phyloP scores from a whole-genome alignment of 1,140 invertebrate species.

The Pissodes strobi region DNA sequence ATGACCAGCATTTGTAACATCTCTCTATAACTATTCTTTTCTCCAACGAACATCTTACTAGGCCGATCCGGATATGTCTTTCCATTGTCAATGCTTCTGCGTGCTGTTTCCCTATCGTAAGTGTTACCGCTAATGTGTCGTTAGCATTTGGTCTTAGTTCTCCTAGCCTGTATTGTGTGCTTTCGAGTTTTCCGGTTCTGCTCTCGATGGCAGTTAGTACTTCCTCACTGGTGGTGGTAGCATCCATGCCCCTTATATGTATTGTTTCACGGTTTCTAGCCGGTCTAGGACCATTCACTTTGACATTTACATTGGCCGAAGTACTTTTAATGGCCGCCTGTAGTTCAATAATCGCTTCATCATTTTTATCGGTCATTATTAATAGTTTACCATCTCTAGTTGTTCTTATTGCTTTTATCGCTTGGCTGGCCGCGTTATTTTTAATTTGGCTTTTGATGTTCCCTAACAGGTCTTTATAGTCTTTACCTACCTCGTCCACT shows the following conservation, averaged over 20 bases:
- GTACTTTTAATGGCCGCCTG: neutral
- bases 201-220: neutral
- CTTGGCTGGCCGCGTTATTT: neutral
- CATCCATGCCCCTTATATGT: slow-evolving; percentile 8
- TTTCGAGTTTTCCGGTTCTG: neutral
- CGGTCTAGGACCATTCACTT: neutral
- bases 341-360: neutral
- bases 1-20: slow-evolving; percentile 27
- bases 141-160: neutral
- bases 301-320: neutral
- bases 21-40: slow-evolving; percentile 8
- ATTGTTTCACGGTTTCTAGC: neutral
- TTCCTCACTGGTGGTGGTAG: neutral
- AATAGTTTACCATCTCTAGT: neutral
- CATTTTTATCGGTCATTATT: neutral
- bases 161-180: neutral
- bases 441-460: neutral
- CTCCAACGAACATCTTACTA: slow-evolving; percentile 13
- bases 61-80: slow-evolving; percentile 16
- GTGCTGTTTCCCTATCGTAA: neutral
- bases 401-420: neutral
- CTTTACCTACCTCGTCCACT: neutral
- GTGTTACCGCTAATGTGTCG: neutral
- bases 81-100: neutral
- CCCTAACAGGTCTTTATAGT: slow-evolving; percentile 3